Evolutionary conservation across 2,888 invertebrate genomes (phyloP).

Genomic region (Syrphus vitripennis): DNA sequence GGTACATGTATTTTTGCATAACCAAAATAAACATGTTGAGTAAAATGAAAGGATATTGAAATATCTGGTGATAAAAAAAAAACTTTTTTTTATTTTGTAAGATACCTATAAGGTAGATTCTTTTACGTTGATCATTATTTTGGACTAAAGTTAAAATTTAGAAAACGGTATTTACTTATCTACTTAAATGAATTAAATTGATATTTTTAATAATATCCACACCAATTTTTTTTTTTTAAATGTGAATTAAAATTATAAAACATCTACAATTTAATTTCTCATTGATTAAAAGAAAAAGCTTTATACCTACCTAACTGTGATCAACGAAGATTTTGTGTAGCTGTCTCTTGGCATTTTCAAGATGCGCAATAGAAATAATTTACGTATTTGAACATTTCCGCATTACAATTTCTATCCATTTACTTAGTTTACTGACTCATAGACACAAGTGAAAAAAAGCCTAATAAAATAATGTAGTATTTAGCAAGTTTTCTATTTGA

Average conservation of each 20-base stretch:
- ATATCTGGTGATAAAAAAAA: too few species aligned
- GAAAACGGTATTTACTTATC: too few species aligned
- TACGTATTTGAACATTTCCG: slow-evolving; percentile 48
- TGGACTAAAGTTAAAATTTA: too few species aligned
- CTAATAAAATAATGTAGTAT: not conserved
- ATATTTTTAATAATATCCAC: too few species aligned
- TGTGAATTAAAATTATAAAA: not conserved
- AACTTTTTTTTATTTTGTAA: too few species aligned
- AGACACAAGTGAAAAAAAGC: not conserved
- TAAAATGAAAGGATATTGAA: too few species aligned
- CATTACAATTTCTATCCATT: slow-evolving; percentile 38
- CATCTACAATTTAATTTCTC: not conserved
- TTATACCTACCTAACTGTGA: not conserved
- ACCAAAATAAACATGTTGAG: too few species aligned
- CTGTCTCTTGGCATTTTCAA: not conserved
- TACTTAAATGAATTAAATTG: too few species aligned
- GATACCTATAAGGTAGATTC: too few species aligned
- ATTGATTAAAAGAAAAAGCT: not conserved
- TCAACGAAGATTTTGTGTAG: not conserved
- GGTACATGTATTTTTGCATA: too few species aligned
- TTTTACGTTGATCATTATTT: too few species aligned
- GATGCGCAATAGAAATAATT: slow-evolving; percentile 12
- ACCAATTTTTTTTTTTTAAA: too few species aligned
- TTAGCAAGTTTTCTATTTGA: not conserved
- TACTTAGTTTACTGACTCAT: slow-evolving; percentile 27